Evolutionary conservation across 2,797 vertebrate species (phyloP), one percentile per base, ranked within the genome.

Genomic region (Onychomys torridus): DNA sequence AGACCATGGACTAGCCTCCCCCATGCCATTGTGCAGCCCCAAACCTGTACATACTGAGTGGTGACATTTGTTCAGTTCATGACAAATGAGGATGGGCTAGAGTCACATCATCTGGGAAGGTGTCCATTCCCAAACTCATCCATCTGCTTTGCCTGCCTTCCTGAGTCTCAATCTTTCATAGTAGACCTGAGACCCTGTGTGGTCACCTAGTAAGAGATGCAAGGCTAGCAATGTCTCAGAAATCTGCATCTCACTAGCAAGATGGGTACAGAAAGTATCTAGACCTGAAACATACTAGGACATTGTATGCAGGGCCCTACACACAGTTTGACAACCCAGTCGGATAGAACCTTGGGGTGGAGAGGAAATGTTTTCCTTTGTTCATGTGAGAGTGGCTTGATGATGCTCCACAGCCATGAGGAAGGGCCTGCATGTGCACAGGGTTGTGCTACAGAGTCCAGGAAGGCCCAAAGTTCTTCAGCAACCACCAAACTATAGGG

Each of bases 381-480:
- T 73, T 52, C 27, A 6, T 5, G 6, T 34, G 6, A 21, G 37
- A 40, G 32, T 52, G 46, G 8, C 27, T 37, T 52, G 21, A 12
- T 52, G 57, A 34, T 69, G 8, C 25, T 34, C 34, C 61, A 13
- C 17, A 55, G 83, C 65, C 21, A 12, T 16, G 17, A 37, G 14
- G 25, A 52, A n/a, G 29, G 61, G 13, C 9, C 12, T 57, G 0
- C 23, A 27, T 59, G 4, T 12, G 3, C 1, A 1, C 7, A 10
- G 2, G 1, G 1, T 6, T 78, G 3, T 32, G 0, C 2, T 65
- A 0, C 23, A 77, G 61, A 46, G 4, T 1, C 27, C 10, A 25
- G 65, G 55, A 79, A 49, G 17, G 25, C 6, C 37, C 12, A 5
- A n/a, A 13, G 6, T 14, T 27, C 46, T 81, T 65, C 57, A 43